A percentile compares a stretch with the other conserved stretches of the same genome.
Evolutionary conservation across 2,113 vertebrate genomes (phyloP).

Genomic region (Dunckerocampus dactyliophorus): DNA sequence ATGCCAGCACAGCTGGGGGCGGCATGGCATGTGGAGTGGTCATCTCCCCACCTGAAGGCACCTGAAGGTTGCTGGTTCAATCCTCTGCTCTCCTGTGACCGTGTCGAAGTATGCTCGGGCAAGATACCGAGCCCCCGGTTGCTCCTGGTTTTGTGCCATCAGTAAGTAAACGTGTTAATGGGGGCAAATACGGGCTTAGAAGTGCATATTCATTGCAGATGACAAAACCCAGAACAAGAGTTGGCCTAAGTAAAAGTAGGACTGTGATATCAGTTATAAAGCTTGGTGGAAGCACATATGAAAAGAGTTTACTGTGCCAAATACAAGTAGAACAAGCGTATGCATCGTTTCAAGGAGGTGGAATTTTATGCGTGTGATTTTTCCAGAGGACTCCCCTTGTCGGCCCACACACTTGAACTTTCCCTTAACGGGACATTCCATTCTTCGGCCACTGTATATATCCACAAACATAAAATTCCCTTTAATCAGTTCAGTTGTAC

Average conservation of each 20-base stretch:
- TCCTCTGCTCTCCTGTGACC: too few relatives aligned
- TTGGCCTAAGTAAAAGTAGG: slow-evolving; percentile 38
- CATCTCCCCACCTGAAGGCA: too few relatives aligned
- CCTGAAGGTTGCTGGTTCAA: too few relatives aligned
- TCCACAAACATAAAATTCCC: slow-evolving; percentile 2
- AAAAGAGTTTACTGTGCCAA: slow-evolving; percentile 28
- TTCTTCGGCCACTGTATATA: not conserved
- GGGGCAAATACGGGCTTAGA: slow-evolving; percentile 46
- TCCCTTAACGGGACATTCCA: not conserved
- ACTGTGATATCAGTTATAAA: slow-evolving; percentile 61
- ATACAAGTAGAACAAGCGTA: slow-evolving; percentile 11
- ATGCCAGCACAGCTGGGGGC: too few relatives aligned
- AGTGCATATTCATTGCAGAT: slow-evolving; percentile 64
- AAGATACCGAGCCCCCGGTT: too few relatives aligned
- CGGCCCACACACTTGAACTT: too few relatives aligned
- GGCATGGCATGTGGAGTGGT: too few relatives aligned
- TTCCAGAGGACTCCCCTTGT: slow-evolving; percentile 19
- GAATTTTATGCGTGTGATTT: slow-evolving; percentile 13
- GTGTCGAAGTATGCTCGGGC: too few relatives aligned
- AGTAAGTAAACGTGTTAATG: slow-evolving; percentile 2
- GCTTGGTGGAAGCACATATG: slow-evolving; percentile 32
- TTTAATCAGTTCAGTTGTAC: slow-evolving; percentile 13
- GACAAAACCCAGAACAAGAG: slow-evolving; percentile 47
- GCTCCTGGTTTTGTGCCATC: too few relatives aligned
- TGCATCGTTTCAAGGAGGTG: slow-evolving; percentile 22